Base-by-base conservation (phyloP, 2,888 invertebrate species). In the Chrysolina americana region DNA sequence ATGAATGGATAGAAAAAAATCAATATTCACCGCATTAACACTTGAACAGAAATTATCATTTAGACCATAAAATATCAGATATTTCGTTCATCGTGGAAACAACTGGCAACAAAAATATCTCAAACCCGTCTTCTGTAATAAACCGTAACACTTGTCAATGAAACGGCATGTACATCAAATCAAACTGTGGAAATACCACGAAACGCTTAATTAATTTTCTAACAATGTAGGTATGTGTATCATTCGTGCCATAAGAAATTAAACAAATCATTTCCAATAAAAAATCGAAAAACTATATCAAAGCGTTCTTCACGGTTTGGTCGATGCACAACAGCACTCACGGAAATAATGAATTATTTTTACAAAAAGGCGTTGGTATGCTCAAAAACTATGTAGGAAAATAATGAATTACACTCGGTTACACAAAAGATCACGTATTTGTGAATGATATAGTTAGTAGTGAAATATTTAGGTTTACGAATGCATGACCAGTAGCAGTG, bases 351-450 rank as follows among this genome's bases (percentile, higher is more conserved):
- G 68, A 53, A 68, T 68, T 68, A 68, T 53, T 59, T 59, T 13
- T n/a, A 59, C 59, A 59, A 59, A 59, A 59, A 59, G 59, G 59
- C 28, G 28, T 36, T 28, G 28, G 17, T 68, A 41, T 68, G 70
- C 66, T 74, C 56, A 68, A 68, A 74, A 74, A 74, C 74, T 70
- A 53, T 71, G 73, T 70, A 69, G 75, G 68, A 73, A 73, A 77
- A 74, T 74, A 75, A 77, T 77, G 75, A 75, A 77, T 77, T 77
- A 77, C 70, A 63, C 66, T 41, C 71, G 71, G 71, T 65, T 41
- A 69, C 47, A 75, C 73, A 75, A 73, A 68, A 70, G 77, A 73
- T 66, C 77, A 77, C 77, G 77, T 77, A 75, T 70, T 70, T 56
- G 70, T 77, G 73, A 77, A 77, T 71, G 77, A 77, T 71, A 68